These are phyloP conservation scores for Ostrea edulis DNA, from an alignment of 1,140 invertebrate genomes.

Conservation along the genomic window DNA sequence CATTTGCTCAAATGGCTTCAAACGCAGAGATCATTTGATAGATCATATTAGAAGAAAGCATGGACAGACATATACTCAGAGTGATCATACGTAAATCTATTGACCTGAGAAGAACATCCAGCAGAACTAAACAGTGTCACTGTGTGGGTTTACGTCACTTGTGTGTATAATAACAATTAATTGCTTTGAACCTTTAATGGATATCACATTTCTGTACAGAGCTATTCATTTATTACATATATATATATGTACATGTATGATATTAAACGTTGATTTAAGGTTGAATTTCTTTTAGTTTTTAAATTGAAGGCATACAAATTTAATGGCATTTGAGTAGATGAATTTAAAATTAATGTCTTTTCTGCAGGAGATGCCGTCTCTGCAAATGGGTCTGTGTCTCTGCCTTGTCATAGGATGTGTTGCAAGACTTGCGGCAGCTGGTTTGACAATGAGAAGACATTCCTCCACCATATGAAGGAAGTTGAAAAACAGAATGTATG, in stretches of 20 bases:
- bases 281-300: neutral
- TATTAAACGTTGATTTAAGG: neutral
- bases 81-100: no score
- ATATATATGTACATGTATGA: neutral
- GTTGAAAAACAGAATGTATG: conserved; percentile 1
- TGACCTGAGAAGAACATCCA: no score
- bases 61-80: neutral
- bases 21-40: neutral
- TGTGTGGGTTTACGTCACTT: no score
- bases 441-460: conserved; percentile 17
- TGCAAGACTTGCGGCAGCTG: conserved; percentile 1
- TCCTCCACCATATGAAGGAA: conserved; percentile 7
- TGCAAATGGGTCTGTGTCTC: neutral
- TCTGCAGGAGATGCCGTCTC: neutral
- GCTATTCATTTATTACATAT: no score
- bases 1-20: neutral
- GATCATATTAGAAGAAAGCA: neutral
- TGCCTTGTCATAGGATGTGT: neutral
- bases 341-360: neutral
- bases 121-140: no score
- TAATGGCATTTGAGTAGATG: neutral
- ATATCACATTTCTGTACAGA: no score
- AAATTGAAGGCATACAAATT: neutral
- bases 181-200: no score
- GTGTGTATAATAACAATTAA: no score